Conservation (phyloP, 2,888 invertebrate species). For the Chrysina gloriosa region DNA sequence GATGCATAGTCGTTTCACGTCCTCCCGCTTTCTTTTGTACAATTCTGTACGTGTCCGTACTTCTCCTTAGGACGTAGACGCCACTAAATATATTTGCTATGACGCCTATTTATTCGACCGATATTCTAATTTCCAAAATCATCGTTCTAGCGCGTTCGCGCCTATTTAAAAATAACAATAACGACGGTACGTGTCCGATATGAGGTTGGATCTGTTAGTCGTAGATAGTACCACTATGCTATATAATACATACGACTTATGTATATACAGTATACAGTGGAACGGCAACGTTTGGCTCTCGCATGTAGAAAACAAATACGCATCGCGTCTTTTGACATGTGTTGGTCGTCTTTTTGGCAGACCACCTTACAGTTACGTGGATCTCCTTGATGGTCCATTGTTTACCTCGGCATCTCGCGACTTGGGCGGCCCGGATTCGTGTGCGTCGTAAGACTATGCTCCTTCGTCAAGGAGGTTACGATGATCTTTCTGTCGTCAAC, state of each 20-base stretch:
- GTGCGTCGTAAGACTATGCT: constrained; percentile 32
- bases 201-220: constrained; percentile 17
- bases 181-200: constrained; percentile 9
- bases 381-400: constrained; percentile 41
- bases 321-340: constrained; percentile 38
- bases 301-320: constrained; percentile 37
- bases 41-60: neutral
- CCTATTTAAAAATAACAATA: constrained; percentile 21
- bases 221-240: neutral
- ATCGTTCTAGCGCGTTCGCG: neutral
- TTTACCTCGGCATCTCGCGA: constrained; percentile 37
- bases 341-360: constrained; percentile 42
- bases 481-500: constrained; percentile 21
- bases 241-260: neutral
- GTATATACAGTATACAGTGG: constrained; percentile 1
- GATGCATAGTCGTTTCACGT: too few species aligned
- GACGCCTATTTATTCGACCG: neutral
- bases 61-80: neutral
- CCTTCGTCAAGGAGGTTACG: constrained; percentile 33
- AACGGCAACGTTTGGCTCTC: constrained; percentile 35
- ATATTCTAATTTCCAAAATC: constrained; percentile 5
- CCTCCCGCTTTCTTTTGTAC: neutral
- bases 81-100: constrained; percentile 14
- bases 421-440: constrained; percentile 39
- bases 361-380: constrained; percentile 41